Evolutionary conservation across 53 echinoderm and acorn worm genomes (phyloP).

Genomic region (Patiria pectinifera): DNA sequence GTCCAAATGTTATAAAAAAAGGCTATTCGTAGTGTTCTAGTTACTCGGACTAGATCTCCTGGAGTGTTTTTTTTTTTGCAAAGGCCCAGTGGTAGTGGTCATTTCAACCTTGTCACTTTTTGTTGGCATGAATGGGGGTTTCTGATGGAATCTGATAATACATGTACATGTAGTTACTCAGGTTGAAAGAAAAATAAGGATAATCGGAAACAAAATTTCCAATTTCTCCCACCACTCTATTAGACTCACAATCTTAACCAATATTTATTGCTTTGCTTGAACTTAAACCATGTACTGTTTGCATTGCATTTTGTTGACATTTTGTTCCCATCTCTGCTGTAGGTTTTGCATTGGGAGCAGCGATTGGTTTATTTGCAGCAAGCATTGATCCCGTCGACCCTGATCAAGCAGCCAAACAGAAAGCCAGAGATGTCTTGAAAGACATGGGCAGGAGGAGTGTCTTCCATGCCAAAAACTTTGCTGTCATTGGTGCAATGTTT

Average conservation of each 20-base stretch:
- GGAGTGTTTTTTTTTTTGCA: no score
- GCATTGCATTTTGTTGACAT: no score
- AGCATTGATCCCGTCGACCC: conserved; percentile 97
- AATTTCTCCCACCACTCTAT: no score
- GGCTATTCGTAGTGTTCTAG: no score
- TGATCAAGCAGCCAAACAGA: conserved; percentile 88
- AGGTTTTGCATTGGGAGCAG: conserved; percentile 97
- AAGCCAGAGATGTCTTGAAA: conserved; percentile 91
- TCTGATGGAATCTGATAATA: not conserved
- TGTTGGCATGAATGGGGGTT: not conserved
- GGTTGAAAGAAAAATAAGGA: no score
- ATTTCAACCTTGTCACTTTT: no score
- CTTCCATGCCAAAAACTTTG: conserved; percentile 99
- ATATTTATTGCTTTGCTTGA: not conserved
- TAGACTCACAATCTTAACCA: not conserved
- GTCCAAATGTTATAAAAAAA: no score
- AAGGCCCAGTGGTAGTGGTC: no score
- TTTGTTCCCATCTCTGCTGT: not conserved
- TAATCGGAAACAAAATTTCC: not conserved
- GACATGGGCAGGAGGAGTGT: conserved; percentile 98
- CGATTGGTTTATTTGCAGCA: conserved; percentile 95
- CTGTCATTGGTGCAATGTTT: conserved; percentile 99
- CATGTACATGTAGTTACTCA: no score
- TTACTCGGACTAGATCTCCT: no score
- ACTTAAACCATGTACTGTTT: no score